Percentiles rank a stretch among this genome's conserved stretches.
Evolutionary conservation across 1,140 invertebrate species (phyloP).

Genomic region (Drosophila saltans): DNA sequence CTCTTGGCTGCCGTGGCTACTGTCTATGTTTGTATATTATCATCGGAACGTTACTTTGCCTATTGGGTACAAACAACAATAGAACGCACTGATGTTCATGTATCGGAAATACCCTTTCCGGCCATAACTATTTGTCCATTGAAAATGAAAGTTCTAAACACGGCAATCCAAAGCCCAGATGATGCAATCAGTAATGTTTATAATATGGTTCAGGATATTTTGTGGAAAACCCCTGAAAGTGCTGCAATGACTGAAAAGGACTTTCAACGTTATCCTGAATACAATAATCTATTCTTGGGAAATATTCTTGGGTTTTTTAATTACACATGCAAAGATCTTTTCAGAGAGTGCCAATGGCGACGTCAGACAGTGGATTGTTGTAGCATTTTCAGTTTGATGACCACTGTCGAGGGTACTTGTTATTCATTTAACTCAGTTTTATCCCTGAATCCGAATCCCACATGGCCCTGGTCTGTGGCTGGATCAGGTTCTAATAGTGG

Average conservation of each 20-base stretch:
- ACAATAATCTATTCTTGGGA: not conserved
- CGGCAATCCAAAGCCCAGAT: not conserved
- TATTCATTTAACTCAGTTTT: conserved; percentile 52
- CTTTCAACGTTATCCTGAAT: conserved; percentile 27
- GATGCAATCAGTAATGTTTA: conserved; percentile 2
- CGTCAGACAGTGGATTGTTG: conserved; percentile 55
- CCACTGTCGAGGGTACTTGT: conserved; percentile 34
- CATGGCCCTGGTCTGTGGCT: conserved; percentile 67
- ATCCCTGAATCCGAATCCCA: conserved; percentile 17
- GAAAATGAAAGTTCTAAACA: conserved; percentile 13
- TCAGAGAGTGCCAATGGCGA: conserved; percentile 61
- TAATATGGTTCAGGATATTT: conserved; percentile 42
- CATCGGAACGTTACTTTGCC: conserved; percentile 70
- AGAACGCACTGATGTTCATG: conserved; percentile 70
- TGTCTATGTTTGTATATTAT: conserved; percentile 55
- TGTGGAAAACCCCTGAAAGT: conserved; percentile 22
- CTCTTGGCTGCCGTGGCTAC: conserved; percentile 34
- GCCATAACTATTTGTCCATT: conserved; percentile 69
- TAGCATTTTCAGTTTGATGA: conserved; percentile 35
- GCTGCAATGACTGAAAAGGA: not conserved
- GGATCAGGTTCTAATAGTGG: conserved; percentile 47
- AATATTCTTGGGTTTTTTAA: conserved; percentile 22
- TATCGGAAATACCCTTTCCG: conserved; percentile 71
- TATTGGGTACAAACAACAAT: conserved; percentile 75
- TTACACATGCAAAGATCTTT: conserved; percentile 50